A percentile compares a stretch with the other conserved stretches of the same genome.
Conservation (phyloP, 2,888 invertebrate genomes). For the Euproctis similis region DNA sequence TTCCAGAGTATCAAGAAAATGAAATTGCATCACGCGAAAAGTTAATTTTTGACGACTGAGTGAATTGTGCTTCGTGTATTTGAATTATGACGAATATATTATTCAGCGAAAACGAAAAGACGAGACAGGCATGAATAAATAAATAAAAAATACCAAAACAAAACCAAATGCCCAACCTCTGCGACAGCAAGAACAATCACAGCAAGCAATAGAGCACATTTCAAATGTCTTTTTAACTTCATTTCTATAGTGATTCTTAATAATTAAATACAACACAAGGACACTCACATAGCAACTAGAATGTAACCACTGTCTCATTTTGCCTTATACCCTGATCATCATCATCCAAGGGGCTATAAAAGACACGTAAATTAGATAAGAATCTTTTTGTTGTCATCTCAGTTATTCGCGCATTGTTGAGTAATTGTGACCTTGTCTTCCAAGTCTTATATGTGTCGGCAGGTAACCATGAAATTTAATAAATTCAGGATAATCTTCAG, state of each 20-base stretch:
- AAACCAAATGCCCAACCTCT: conserved; percentile 37
- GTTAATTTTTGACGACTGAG: too few species aligned
- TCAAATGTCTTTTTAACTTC: conserved; percentile 41
- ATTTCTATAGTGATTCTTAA: conserved; percentile 54
- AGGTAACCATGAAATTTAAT: too few species aligned
- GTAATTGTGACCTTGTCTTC: conserved; percentile 22
- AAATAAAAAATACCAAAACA: conserved; percentile 2
- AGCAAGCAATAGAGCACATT: conserved; percentile 25
- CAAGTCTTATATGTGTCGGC: too few species aligned
- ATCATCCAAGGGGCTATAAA: conserved; percentile 3
- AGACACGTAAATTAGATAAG: conserved; percentile 43
- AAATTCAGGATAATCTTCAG: too few species aligned
- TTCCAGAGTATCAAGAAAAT: too few species aligned
- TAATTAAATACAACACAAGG: conserved; percentile 45
- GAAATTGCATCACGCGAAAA: too few species aligned
- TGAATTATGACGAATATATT: too few species aligned
- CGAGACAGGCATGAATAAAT: too few species aligned
- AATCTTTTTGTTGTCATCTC: conserved; percentile 24
- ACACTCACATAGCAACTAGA: conserved; percentile 49
- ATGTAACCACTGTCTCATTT: conserved; percentile 46
- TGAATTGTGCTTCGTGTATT: too few species aligned
- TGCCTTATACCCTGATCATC: conserved; percentile 13
- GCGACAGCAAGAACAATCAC: conserved; percentile 31
- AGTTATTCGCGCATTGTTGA: conserved; percentile 16
- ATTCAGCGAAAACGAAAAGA: too few species aligned